These are phyloP conservation scores for Autographa pulchrina DNA, from an alignment of 2,888 invertebrate genomes.

Conservation along the genomic window DNA sequence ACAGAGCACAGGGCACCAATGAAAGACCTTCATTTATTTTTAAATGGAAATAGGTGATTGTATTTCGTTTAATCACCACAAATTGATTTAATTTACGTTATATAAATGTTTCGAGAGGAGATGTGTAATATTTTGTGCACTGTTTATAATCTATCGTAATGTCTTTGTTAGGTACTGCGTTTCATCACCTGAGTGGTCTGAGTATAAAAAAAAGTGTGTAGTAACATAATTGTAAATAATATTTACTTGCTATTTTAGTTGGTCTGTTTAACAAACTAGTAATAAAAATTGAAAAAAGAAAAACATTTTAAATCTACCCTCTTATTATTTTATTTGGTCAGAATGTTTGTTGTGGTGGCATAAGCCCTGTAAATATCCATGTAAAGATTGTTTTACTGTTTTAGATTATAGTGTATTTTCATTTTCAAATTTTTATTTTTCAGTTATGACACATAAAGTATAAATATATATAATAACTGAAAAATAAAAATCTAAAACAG, in stretches of 20 bases:
- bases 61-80: background rate
- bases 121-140: background rate
- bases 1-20: background rate
- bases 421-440: no score
- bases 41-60: background rate
- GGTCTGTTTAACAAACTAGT: background rate
- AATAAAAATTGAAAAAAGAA: no score
- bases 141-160: constrained; percentile 21
- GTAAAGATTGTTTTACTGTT: no score
- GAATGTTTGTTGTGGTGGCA: no score
- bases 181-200: constrained; percentile 16
- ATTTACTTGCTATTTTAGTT: background rate
- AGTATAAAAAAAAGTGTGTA: constrained; percentile 18
- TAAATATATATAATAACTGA: no score
- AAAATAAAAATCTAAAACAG: no score
- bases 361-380: no score
- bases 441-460: no score
- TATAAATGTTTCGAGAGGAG: background rate
- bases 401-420: no score
- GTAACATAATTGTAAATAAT: background rate
- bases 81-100: background rate
- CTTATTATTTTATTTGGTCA: no score
- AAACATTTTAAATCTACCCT: no score
- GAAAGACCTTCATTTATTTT: constrained; percentile 25
- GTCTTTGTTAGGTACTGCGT: constrained; percentile 41